A percentile compares a stretch with the other conserved stretches of the same genome.
Conservation (phyloP, 2,888 invertebrate genomes). For the Endotricha flammealis region DNA sequence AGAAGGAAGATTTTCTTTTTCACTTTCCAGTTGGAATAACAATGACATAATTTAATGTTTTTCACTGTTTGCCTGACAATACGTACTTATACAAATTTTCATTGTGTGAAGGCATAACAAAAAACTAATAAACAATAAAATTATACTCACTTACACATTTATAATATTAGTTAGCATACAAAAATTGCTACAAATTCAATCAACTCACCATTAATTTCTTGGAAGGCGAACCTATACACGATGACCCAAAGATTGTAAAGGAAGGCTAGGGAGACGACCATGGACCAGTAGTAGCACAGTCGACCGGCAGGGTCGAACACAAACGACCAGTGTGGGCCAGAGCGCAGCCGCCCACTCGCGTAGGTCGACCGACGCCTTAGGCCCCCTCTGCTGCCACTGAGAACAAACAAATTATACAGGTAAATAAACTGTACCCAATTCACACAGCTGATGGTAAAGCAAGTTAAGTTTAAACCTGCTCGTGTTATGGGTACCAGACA, state of each 20-base stretch:
- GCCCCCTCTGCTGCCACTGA: conserved; percentile 62
- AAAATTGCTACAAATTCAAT: too few relatives aligned
- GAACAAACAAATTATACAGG: conserved; percentile 26
- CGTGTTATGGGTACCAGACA: not conserved
- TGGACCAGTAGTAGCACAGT: conserved; percentile 97
- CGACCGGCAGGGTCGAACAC: conserved; percentile 99
- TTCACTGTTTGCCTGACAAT: too few relatives aligned
- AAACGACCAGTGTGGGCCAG: conserved; percentile 92
- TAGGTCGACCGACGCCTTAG: conserved; percentile 80
- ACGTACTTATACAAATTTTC: too few relatives aligned
- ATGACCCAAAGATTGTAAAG: conserved; percentile 99
- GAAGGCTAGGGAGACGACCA: conserved; percentile 97
- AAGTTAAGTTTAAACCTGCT: too few relatives aligned
- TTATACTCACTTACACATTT: not conserved
- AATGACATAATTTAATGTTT: too few relatives aligned
- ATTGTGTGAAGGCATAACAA: too few relatives aligned
- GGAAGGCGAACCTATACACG: conserved; percentile 99
- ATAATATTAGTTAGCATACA: not conserved
- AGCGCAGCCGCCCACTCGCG: conserved; percentile 79
- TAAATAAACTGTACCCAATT: too few relatives aligned
- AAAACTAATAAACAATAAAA: too few relatives aligned
- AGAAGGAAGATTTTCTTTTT: too few relatives aligned
- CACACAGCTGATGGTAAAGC: not conserved
- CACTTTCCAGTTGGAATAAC: too few relatives aligned
- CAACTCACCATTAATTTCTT: conserved; percentile 93